These are phyloP conservation scores for Zaprionus lineosus DNA, from an alignment of 2,888 invertebrate genomes.

Conservation along the genomic window DNA sequence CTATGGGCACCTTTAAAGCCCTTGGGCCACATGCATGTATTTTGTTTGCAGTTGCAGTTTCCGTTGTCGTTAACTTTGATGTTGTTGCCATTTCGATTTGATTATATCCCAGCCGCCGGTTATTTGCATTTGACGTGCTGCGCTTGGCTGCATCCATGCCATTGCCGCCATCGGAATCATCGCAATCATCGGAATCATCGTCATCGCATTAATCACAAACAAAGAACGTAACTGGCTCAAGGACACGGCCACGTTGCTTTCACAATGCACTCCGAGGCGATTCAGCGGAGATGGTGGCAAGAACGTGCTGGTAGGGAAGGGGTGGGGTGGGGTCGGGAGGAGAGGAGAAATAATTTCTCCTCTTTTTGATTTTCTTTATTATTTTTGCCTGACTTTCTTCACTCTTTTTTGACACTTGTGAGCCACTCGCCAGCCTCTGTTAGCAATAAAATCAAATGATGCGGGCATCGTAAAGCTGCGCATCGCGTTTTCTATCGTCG, in stretches of 20 bases:
- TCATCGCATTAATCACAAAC: conserved; percentile 71
- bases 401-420: conserved; percentile 46
- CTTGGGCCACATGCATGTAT: conserved; percentile 26
- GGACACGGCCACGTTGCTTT: conserved; percentile 40
- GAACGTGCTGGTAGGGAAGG: too few relatives aligned
- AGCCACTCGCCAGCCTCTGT: conserved; percentile 41
- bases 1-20: conserved; percentile 11
- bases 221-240: conserved; percentile 54
- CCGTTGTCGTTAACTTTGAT: conserved; percentile 62
- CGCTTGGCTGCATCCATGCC: conserved; percentile 59
- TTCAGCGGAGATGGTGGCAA: not conserved
- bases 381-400: conserved; percentile 12
- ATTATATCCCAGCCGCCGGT: conserved; percentile 65
- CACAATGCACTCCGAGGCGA: conserved; percentile 3
- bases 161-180: conserved; percentile 50
- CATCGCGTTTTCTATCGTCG: conserved; percentile 66
- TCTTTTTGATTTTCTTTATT: conserved; percentile 7
- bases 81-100: conserved; percentile 71
- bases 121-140: conserved; percentile 72
- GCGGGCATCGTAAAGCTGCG: conserved; percentile 69
- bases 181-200: too few relatives aligned
- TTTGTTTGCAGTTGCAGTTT: conserved; percentile 48
- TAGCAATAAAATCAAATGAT: conserved; percentile 74
- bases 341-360: not conserved
- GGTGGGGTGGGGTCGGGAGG: too few relatives aligned